phyloP scores from a whole-genome alignment of 1,140 invertebrate species.

The Apis mellifera region Amel_HAv3.1 CM009933.2:3681501-3682000 shows the following conservation, averaged over 20 bases:
- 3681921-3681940: slow-evolving; percentile 9
- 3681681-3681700: too few species aligned
- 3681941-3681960: slow-evolving; percentile 6
- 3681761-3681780: background rate
- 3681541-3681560: too few species aligned
- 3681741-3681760: too few species aligned
- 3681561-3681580: background rate
- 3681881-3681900: slow-evolving; percentile 3
- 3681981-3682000: background rate
- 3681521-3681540: background rate
- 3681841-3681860: slow-evolving; percentile 23
- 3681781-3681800: background rate
- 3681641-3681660: background rate
- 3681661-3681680: too few species aligned
- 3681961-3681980: slow-evolving; percentile 21
- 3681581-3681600: too few species aligned
- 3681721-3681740: too few species aligned
- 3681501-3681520: background rate
- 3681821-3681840: slow-evolving; percentile 31
- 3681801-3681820: slow-evolving; percentile 30
- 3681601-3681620: too few species aligned
- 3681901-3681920: slow-evolving; percentile 4
- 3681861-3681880: slow-evolving; percentile 2
- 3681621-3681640: too few species aligned
- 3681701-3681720: too few species aligned